These are phyloP conservation scores for Malurus melanocephalus DNA, from an alignment of 2,113 vertebrate species.

Conservation along the genomic window DNA sequence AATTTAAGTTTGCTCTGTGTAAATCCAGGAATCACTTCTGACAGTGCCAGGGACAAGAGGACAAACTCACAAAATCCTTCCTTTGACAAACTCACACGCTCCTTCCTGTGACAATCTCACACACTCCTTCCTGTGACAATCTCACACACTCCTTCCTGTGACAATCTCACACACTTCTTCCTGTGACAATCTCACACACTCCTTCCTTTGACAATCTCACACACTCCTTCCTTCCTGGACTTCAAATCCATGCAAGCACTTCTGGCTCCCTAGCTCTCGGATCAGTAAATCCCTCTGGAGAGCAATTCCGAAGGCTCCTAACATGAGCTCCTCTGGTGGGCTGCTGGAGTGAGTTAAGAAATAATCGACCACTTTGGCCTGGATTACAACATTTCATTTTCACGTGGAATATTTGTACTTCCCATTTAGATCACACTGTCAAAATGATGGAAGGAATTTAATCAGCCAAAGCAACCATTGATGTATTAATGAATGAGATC, in stretches of 20 bases:
- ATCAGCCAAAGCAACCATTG: constrained; percentile 46
- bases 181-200: background rate
- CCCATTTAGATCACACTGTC: constrained; percentile 39
- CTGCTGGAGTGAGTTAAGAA: background rate
- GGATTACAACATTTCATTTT: background rate
- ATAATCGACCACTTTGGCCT: background rate
- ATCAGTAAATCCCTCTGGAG: background rate
- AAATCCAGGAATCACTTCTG: background rate
- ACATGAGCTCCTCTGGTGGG: background rate
- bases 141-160: no score
- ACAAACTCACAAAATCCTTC: no score
- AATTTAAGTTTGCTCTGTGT: background rate
- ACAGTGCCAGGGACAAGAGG: background rate
- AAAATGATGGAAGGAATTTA: constrained; percentile 58
- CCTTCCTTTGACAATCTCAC: background rate
- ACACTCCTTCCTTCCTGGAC: background rate
- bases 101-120: background rate
- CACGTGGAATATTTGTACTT: constrained; percentile 38
- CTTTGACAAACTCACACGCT: background rate
- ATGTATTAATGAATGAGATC: constrained; percentile 61
- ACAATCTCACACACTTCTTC: no score
- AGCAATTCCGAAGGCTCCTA: background rate
- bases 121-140: background rate
- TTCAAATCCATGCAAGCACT: background rate
- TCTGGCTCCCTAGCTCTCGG: background rate